Conservation (phyloP, 2,888 invertebrate species). For the Drosophila trichaetosa region DNA sequence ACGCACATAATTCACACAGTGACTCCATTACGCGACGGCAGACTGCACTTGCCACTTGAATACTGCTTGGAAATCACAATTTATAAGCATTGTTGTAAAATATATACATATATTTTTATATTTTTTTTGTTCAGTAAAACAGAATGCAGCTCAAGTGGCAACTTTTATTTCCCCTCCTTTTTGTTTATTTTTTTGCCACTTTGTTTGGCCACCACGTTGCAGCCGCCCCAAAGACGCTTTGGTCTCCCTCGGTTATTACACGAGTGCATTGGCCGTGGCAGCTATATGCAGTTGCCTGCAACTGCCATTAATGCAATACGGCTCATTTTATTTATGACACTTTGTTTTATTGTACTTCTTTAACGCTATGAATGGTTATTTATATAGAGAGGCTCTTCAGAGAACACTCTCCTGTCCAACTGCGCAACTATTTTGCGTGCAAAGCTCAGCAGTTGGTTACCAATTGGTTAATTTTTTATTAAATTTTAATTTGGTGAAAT, state of each 20-base stretch:
- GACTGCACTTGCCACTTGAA: conserved; percentile 64
- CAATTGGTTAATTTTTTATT: too few species aligned
- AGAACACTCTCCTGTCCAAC: neutral
- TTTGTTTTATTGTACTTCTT: conserved; percentile 74
- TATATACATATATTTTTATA: neutral
- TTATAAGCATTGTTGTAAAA: conserved; percentile 80
- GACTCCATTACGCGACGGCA: conserved; percentile 64
- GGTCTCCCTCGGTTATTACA: conserved; percentile 30
- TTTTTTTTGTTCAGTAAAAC: conserved; percentile 64
- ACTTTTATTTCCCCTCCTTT: conserved; percentile 8
- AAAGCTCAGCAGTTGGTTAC: neutral
- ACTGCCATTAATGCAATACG: conserved; percentile 80
- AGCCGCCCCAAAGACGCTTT: conserved; percentile 25
- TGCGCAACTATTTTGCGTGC: neutral
- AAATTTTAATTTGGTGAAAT: neutral
- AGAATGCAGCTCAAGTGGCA: conserved; percentile 73
- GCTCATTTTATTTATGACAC: conserved; percentile 74
- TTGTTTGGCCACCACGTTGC: conserved; percentile 66
- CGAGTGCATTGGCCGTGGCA: conserved; percentile 78
- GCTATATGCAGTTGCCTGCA: conserved; percentile 75
- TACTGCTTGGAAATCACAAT: conserved; percentile 75
- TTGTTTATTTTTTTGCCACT: conserved; percentile 33
- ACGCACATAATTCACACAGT: conserved; percentile 46
- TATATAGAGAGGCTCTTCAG: conserved; percentile 20
- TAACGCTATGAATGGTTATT: conserved; percentile 50